Evolutionary conservation across 1,140 invertebrate species (phyloP).

Genomic region (Leptinotarsa lineolata): DNA sequence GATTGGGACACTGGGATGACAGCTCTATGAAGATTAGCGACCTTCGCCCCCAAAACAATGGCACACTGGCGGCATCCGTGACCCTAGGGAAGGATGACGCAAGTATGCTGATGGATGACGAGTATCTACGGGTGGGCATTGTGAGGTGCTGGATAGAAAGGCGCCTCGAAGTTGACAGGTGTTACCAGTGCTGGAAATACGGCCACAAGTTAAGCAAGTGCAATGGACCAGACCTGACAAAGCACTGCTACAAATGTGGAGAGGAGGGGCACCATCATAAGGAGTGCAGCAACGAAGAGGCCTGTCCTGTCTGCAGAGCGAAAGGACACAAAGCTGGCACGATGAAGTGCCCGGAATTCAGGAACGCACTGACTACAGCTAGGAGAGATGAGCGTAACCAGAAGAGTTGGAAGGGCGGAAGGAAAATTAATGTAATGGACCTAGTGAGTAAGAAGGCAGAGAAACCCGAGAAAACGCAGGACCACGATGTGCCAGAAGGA

Average conservation of each 20-base stretch:
- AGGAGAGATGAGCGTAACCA: background rate
- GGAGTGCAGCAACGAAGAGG: background rate
- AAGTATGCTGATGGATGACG: background rate
- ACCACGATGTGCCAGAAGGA: too few relatives aligned
- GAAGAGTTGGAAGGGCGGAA: too few relatives aligned
- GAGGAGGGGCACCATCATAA: background rate
- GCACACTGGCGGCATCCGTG: slow-evolving; percentile 27
- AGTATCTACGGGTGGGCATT: slow-evolving; percentile 28
- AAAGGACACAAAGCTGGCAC: slow-evolving; percentile 11
- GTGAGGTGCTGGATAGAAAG: slow-evolving; percentile 29
- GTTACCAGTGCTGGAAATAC: background rate
- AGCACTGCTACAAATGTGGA: background rate
- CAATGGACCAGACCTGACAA: background rate
- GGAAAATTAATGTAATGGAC: too few relatives aligned
- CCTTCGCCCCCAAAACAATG: slow-evolving; percentile 21
- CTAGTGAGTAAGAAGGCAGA: too few relatives aligned
- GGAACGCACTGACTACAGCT: background rate
- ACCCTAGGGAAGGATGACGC: background rate
- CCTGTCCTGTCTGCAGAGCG: background rate
- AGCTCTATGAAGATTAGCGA: slow-evolving; percentile 14
- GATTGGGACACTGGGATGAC: background rate
- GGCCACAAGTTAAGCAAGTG: background rate
- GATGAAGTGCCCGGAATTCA: slow-evolving; percentile 2
- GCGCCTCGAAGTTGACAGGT: slow-evolving; percentile 24
- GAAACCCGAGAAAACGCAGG: too few relatives aligned